These are phyloP conservation scores for Mus caroli DNA, from an alignment of 2,797 vertebrate genomes.

Conservation along the genomic window DNA sequence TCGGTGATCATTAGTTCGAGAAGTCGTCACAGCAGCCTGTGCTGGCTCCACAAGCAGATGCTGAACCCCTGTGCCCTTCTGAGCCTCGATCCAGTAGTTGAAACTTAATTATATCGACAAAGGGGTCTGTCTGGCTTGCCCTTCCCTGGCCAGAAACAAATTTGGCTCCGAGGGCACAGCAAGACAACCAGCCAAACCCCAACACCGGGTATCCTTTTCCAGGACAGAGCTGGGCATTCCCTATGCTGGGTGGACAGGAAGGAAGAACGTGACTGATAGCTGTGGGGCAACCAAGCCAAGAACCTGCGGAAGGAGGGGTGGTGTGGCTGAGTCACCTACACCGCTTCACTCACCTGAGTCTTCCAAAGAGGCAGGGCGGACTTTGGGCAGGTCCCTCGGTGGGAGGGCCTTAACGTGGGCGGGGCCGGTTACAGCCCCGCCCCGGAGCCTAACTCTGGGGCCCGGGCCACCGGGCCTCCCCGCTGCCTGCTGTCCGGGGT, in stretches of 20 bases:
- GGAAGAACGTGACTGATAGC: not conserved
- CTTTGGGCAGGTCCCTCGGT: not conserved
- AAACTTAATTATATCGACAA: not conserved
- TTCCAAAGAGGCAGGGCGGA: not conserved
- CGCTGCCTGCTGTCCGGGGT: not conserved
- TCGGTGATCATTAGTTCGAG: accelerated
- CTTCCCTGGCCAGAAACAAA: not conserved
- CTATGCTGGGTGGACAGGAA: not conserved
- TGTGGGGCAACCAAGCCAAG: not conserved
- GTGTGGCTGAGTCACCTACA: conserved; percentile 19
- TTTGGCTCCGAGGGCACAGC: not conserved
- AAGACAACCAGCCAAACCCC: not conserved
- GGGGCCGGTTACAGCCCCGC: not conserved
- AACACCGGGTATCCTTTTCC: not conserved
- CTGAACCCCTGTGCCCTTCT: not conserved
- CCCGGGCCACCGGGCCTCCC: not conserved
- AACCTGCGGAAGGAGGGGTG: not conserved
- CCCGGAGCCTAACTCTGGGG: not conserved
- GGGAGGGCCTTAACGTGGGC: not conserved
- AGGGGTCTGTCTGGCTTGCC: not conserved
- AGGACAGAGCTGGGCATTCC: not conserved
- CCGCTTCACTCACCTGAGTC: conserved; percentile 42
- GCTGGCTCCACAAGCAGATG: too few species aligned
- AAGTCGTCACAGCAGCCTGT: too few species aligned
- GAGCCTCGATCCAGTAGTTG: not conserved